Evolutionary conservation across 2,888 invertebrate genomes (phyloP).

Genomic region (Ennomos erosarius): DNA sequence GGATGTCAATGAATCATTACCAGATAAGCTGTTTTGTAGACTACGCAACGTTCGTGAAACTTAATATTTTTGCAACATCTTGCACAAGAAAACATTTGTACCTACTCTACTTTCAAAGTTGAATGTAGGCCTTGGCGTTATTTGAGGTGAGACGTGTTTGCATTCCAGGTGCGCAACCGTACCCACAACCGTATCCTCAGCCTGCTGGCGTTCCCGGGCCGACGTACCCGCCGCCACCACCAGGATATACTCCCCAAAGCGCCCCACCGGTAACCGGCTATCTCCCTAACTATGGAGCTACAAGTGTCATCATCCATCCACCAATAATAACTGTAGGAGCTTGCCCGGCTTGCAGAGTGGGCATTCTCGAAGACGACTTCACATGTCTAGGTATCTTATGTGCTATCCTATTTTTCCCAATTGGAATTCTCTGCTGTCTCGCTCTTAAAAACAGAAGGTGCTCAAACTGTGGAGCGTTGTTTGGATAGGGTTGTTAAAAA

Average conservation of each 20-base stretch:
- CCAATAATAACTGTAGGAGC: slow-evolving; percentile 94
- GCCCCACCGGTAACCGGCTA: slow-evolving; percentile 74
- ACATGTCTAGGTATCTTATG: slow-evolving; percentile 93
- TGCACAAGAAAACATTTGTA: slow-evolving; percentile 9
- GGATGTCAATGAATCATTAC: slow-evolving; percentile 57
- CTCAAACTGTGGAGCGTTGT: slow-evolving; percentile 94
- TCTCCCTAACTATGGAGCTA: slow-evolving; percentile 86
- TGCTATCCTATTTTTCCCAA: slow-evolving; percentile 94
- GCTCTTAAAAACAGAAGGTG: slow-evolving; percentile 93
- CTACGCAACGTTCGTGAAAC: slow-evolving; percentile 47
- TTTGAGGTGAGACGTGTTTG: neutral
- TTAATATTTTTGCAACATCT: slow-evolving; percentile 17
- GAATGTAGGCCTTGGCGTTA: neutral
- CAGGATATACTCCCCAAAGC: slow-evolving; percentile 83
- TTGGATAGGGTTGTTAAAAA: slow-evolving; percentile 77
- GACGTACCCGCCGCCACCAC: slow-evolving; percentile 79
- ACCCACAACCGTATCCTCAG: slow-evolving; percentile 42
- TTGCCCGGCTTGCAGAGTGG: slow-evolving; percentile 95
- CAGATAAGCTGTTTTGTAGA: slow-evolving; percentile 57
- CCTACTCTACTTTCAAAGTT: slow-evolving; percentile 8
- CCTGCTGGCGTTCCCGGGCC: slow-evolving; percentile 48
- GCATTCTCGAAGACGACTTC: slow-evolving; percentile 94
- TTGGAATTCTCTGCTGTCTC: slow-evolving; percentile 95
- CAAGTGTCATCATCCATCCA: slow-evolving; percentile 87
- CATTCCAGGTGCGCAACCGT: slow-evolving; percentile 51